Evolutionary conservation across 2,888 invertebrate species (phyloP), one percentile per base, ranked within the genome.

Genomic region (Myopa testacea): DNA sequence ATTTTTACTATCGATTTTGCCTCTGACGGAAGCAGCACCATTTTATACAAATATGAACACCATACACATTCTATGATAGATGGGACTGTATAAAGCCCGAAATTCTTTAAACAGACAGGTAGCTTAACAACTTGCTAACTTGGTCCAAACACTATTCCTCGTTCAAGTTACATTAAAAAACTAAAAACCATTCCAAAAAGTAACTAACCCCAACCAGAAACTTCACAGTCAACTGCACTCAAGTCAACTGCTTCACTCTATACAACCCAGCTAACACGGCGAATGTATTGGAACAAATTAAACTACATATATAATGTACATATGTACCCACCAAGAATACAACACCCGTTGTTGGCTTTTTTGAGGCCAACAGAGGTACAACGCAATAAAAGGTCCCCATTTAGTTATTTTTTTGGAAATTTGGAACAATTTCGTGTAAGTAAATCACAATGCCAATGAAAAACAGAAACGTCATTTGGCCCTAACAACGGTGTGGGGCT

Each of bases 181-280:
- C 58, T 52, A 69, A 71, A 76, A 67, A 10, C 71, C 71, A 71
- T 38, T 62, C 72, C 75, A 80, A 72, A 74, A 80, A 78, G 75
- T 80, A 68, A 38, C 62, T 38, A 52, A 75, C 62, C 77, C 50
- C 71, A n/a, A 45, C 67, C 45, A 65, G 19, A 70, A 78, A 78
- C 78, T 78, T 81, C 55, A 73, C 69, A 80, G 72, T 71, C 76
- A 78, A 73, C 68, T 78, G 78, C 79, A 76, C 83, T 81, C 81
- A 80, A 79, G 38, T 52, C 52, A 1, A 4, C 4, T 37, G 55
- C 70, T 70, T 37, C 50, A 50, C 52, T 40, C 58, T 7, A 55
- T 19, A 38, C 75, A 58, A 67, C 26, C 19, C 34, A 34, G 34
- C 19, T 55, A 74, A 67, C 19, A 58, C 62, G 58, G 26, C 60